These are phyloP conservation scores for Drosophila lacertosa DNA, from an alignment of 1,140 invertebrate species.

Conservation along the genomic window DNA sequence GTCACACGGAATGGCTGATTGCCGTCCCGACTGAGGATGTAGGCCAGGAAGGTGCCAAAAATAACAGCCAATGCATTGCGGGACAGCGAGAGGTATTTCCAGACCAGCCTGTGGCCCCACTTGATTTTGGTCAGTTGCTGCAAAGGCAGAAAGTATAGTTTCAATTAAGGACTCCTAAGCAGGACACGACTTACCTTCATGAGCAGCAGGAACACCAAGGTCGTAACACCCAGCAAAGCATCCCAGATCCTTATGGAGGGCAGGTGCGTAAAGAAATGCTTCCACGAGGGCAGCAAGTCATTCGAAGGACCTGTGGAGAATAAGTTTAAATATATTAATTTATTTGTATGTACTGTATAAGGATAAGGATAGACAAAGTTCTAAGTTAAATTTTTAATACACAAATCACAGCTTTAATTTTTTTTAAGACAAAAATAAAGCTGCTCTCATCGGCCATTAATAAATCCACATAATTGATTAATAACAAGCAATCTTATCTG, in stretches of 20 bases:
- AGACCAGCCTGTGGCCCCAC: conserved; percentile 86
- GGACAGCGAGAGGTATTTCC: conserved; percentile 92
- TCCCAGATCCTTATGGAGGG: conserved; percentile 85
- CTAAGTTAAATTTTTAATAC: no score
- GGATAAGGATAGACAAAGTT: no score
- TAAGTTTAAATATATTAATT: conserved; percentile 3
- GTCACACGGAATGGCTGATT: conserved; percentile 88
- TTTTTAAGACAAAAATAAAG: no score
- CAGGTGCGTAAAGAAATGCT: conserved; percentile 85
- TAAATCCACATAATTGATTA: no score
- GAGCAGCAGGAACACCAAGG: conserved; percentile 86
- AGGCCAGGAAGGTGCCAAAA: conserved; percentile 88
- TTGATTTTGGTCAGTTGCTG: conserved; percentile 89
- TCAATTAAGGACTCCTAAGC: background rate
- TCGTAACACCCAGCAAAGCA: conserved; percentile 86
- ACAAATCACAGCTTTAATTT: no score
- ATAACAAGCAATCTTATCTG: no score
- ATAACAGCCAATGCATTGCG: conserved; percentile 92
- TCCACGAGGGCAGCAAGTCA: conserved; percentile 86
- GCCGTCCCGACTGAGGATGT: conserved; percentile 85
- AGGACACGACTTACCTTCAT: conserved; percentile 85
- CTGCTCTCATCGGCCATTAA: no score
- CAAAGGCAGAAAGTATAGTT: background rate
- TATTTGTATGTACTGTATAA: no score
- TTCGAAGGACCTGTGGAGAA: conserved; percentile 83